phyloP scores from a whole-genome alignment of 2,113 vertebrate genomes.

The Xiphias gladius region DNA sequence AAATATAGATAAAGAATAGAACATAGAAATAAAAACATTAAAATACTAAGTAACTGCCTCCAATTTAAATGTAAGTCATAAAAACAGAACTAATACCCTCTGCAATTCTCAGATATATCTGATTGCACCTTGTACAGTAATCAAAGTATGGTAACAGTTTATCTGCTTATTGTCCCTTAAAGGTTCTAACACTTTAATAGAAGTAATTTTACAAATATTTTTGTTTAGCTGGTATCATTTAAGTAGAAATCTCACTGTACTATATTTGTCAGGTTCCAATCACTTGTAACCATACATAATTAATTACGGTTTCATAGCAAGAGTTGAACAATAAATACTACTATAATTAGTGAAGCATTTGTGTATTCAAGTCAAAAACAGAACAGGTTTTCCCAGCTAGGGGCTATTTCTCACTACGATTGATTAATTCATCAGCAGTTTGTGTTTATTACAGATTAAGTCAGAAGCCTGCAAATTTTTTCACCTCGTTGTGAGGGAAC shows the following conservation, averaged over 20 bases:
- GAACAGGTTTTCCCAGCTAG: conserved; percentile 8
- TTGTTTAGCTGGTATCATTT: neutral
- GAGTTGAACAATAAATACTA: neutral
- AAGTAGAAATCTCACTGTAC: neutral
- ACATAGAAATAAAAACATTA: neutral
- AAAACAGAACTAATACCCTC: neutral
- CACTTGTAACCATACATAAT: neutral
- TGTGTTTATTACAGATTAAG: conserved; percentile 29
- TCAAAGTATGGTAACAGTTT: neutral
- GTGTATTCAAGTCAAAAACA: conserved; percentile 28
- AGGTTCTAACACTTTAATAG: neutral
- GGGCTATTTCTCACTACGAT: conserved; percentile 43
- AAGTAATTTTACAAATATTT: neutral
- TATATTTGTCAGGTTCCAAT: conserved; percentile 5
- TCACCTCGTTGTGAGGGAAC: neutral
- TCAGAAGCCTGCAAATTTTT: conserved; percentile 13
- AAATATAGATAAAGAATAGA: neutral
- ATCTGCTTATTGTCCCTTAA: neutral
- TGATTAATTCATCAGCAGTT: conserved; percentile 63
- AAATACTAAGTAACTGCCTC: neutral
- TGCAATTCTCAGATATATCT: neutral
- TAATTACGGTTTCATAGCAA: neutral
- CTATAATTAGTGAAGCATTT: conserved; percentile 29
- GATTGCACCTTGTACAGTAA: neutral
- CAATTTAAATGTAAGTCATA: neutral